These are phyloP conservation scores for Anas capensis DNA, from an alignment of 2,797 vertebrate genomes.

Conservation along the genomic window DNA sequence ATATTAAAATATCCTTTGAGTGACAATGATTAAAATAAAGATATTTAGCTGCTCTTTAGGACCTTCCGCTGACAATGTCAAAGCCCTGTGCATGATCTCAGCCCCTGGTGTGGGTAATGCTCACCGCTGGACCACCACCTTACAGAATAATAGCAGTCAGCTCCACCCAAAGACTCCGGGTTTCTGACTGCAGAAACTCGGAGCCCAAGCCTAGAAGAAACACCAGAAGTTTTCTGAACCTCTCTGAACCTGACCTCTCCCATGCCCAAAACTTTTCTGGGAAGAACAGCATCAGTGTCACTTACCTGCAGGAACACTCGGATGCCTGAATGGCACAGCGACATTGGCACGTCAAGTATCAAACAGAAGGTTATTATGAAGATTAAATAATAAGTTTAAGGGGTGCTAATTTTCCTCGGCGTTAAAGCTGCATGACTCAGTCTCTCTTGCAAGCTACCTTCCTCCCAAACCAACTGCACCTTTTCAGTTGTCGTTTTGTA, in stretches of 20 bases:
- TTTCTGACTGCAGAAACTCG: not conserved
- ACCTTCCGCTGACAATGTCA: not conserved
- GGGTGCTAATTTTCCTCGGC: not conserved
- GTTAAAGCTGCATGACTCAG: not conserved
- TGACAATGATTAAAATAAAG: not conserved
- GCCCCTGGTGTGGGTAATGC: not conserved
- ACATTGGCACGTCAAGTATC: not conserved
- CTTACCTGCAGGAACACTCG: not conserved
- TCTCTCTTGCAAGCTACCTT: not conserved
- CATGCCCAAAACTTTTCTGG: not conserved
- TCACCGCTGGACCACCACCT: not conserved
- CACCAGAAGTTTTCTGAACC: not conserved
- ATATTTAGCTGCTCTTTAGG: not conserved
- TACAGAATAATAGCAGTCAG: rapidly evolving
- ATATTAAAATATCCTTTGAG: conserved; percentile 34
- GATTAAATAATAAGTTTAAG: not conserved
- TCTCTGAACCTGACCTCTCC: not conserved
- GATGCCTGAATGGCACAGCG: not conserved
- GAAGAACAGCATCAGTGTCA: not conserved
- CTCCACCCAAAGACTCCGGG: not conserved
- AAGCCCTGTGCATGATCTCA: not conserved
- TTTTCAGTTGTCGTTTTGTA: not conserved
- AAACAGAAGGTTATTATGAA: not conserved
- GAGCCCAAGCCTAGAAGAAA: not conserved
- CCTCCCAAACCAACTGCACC: not conserved